Base-by-base conservation (phyloP, 2,797 vertebrate genomes). In the Aythya fuligula region DNA sequence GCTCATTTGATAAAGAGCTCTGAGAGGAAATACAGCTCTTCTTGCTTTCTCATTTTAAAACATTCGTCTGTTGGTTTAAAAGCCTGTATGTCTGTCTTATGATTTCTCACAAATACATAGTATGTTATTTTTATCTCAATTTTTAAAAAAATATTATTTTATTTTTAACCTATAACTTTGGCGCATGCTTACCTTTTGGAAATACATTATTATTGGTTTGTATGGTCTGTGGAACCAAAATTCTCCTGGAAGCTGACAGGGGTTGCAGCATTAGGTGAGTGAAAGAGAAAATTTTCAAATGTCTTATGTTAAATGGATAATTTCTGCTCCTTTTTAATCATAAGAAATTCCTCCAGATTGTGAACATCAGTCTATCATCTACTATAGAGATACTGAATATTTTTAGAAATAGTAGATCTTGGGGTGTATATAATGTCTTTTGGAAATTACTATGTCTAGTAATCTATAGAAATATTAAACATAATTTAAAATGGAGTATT, bases 21-120 rank as follows among this genome's bases (percentile, higher is more conserved):
- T n/a, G 13, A 88, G 43, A 43, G 38, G 60, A 89, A 86, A 73
- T 36, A 67, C 4, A 67, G 24, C 60, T 66, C 13, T 71, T 82
- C 76, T 88, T 91, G 36, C 64, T 80, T 95, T 91, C 54, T 91
- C 21, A 11, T 56, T 84, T 81, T 72, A 84, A 87, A 80, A 19
- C 25, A 34, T 8, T 24, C 41, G 1, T 94, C 47, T 84, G 20
- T 38, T 85, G 9, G 56, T 94, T 85, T 87, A 43, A 81, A 67
- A 85, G 43, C 27, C 9, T 64, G 36, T 34, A 17, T 90, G 6
- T 56, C 17, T 90, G 15, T 74, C 51, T 61, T 69, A 20, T 38
- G 16, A 1, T 65, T 83, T 22, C 15, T 87, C 39, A 13, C 7
- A 67, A 77, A 54, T 47, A 69, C 14, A 10, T 38, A 67, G 45